Evolutionary conservation across 2,888 invertebrate species (phyloP).

Genomic region (Gasteruption jaculator): DNA sequence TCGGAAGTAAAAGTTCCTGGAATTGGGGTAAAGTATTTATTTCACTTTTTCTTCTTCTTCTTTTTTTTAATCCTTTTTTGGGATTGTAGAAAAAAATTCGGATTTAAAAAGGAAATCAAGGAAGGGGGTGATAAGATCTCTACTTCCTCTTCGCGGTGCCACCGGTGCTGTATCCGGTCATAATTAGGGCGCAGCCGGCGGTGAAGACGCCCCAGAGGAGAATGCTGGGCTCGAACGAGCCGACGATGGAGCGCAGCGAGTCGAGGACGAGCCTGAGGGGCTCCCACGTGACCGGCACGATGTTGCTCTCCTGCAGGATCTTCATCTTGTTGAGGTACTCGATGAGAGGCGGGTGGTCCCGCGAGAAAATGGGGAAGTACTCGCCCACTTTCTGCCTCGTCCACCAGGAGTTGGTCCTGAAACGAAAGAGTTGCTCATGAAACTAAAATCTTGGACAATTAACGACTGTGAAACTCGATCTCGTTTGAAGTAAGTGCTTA

Average conservation of each 20-base stretch:
- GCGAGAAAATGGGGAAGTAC: constrained; percentile 60
- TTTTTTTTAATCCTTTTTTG: too few relatives aligned
- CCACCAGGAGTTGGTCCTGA: too few relatives aligned
- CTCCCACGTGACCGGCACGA: constrained; percentile 45
- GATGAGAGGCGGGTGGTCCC: constrained; percentile 57
- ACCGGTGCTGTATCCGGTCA: constrained; percentile 43
- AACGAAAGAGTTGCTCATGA: too few relatives aligned
- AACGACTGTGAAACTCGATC: too few relatives aligned
- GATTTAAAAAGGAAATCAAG: too few relatives aligned
- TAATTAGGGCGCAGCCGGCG: constrained; percentile 57
- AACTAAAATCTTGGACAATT: too few relatives aligned
- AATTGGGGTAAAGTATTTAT: too few relatives aligned
- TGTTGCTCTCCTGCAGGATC: constrained; percentile 48
- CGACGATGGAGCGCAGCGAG: constrained; percentile 50
- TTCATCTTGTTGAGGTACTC: constrained; percentile 60
- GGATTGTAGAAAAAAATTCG: too few relatives aligned
- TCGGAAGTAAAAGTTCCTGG: too few relatives aligned
- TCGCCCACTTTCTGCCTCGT: constrained; percentile 56
- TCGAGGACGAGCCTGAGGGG: constrained; percentile 53
- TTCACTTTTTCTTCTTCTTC: too few relatives aligned
- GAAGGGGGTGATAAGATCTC: too few relatives aligned
- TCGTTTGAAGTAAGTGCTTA: too few relatives aligned
- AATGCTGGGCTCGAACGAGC: constrained; percentile 55
- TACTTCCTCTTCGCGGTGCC: background rate
- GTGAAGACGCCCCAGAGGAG: constrained; percentile 58